Conservation (phyloP, 2,113 vertebrate genomes). For the Corythoichthys intestinalis region DNA sequence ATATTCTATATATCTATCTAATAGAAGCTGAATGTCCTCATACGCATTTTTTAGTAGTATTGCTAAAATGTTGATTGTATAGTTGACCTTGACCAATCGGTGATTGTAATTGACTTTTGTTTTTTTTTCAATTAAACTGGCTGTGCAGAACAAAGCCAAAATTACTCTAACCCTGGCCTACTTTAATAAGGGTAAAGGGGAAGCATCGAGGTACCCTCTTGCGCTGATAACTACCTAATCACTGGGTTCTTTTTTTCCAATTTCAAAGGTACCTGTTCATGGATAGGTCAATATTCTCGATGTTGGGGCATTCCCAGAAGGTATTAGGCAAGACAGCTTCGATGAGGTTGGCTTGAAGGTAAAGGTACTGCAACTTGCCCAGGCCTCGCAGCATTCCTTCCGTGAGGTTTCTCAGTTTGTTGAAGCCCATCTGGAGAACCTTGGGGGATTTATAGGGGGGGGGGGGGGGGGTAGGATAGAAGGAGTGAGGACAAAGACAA, state of each 20-base stretch:
- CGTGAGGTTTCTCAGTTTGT: constrained; percentile 87
- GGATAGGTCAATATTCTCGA: constrained; percentile 96
- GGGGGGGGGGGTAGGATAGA: background rate
- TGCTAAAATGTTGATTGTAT: too few relatives aligned
- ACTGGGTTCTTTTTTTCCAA: background rate
- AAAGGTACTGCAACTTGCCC: constrained; percentile 95
- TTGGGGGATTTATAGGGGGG: constrained; percentile 12
- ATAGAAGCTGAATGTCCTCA: too few relatives aligned
- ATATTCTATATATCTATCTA: too few relatives aligned
- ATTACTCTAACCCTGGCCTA: too few relatives aligned
- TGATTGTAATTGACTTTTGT: too few relatives aligned
- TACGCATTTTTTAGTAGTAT: too few relatives aligned
- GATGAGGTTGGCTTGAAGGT: constrained; percentile 97
- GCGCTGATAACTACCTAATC: background rate
- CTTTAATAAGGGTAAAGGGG: background rate
- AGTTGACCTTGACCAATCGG: too few relatives aligned
- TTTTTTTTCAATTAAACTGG: too few relatives aligned
- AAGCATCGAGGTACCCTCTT: background rate
- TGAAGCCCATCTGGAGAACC: constrained; percentile 73
- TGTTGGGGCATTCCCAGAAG: constrained; percentile 95
- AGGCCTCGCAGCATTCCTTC: constrained; percentile 94
- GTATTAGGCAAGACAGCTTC: constrained; percentile 90
- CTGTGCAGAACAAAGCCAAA: too few relatives aligned
- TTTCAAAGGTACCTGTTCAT: constrained; percentile 81
- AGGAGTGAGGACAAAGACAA: constrained; percentile 47